A percentile compares a stretch with the other conserved stretches of the same genome.
Evolutionary conservation across 2,797 vertebrate species (phyloP).

Genomic region (Galagoides demidoff): DNA sequence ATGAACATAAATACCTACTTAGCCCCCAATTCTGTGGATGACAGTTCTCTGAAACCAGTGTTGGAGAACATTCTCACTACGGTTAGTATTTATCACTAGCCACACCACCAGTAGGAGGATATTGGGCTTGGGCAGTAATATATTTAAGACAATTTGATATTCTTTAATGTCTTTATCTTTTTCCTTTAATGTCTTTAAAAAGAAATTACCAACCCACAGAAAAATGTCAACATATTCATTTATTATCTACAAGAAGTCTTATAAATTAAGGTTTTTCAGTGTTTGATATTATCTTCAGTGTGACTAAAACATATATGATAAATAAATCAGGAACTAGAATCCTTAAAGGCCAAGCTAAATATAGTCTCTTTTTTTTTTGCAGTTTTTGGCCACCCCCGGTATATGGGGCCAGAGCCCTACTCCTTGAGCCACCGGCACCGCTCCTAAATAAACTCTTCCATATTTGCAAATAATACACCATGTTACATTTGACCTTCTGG

Average conservation of each 20-base stretch:
- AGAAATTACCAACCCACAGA: neutral
- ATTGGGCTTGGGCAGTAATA: neutral
- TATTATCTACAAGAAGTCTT: neutral
- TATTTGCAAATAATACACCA: neutral
- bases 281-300: neutral
- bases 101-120: neutral
- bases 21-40: neutral
- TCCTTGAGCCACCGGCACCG: no score
- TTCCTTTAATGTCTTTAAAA: constrained; percentile 46
- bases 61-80: neutral
- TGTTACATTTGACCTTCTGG: neutral
- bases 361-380: neutral
- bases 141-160: neutral
- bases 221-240: constrained; percentile 11
- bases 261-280: constrained; percentile 24
- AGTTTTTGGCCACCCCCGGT: no score
- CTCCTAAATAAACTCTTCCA: constrained; percentile 10
- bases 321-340: constrained; percentile 26
- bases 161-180: constrained; percentile 22
- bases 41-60: neutral
- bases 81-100: neutral
- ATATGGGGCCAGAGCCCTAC: no score
- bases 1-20: neutral
- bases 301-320: constrained; percentile 14
- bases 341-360: constrained; percentile 11